Evolutionary conservation across 2,797 vertebrate genomes (phyloP), one percentile per base, ranked within the genome.

Genomic region (Cirrhinus molitorella): DNA sequence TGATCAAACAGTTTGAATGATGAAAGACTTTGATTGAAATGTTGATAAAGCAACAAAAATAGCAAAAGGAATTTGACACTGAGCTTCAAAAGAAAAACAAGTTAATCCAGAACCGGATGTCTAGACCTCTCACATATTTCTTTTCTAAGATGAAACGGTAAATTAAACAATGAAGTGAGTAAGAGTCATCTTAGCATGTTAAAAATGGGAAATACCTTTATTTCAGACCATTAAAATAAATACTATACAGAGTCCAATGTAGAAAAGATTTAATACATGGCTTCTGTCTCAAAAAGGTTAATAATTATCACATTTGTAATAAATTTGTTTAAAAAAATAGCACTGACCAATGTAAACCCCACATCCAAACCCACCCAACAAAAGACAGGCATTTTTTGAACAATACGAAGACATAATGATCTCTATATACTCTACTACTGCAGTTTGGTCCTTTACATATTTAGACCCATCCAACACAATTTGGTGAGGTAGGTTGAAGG

Each of bases 171-270:
- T 82, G 90, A 72, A 43, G 23, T n/a, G 6, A 76, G 40, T 75
- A 55, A 43, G 21, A 81, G 19, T 19, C 81, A 47, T 45, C 90
- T 89, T 91, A 88, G 90, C 92, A 89, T 90, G 92, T 93, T 91
- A 94, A 93, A 91, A 92, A 94, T 88, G 89, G 92, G 89, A 94
- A 93, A 91, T 88, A 93, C 91, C 90, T 95, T 96, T 95, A 95
- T 95, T 94, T 91, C 94, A 95, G 93, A 95, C 93, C 93, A 94
- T 94, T 95, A 94, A 95, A 96, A 95, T 95, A 96, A 96, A 96
- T 96, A 96, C 95, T 96, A 94, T 95, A 95, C 95, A 96, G 95
- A 95, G 95, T 93, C 92, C 94, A 94, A 95, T 96, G 95, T 96
- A 96, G 91, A 95, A 96, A 94, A 95, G 81, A 77, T 82, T 92